Conservation (phyloP, 53 echinoderm and acorn worm genomes). For the Arbacia lixula region DNA sequence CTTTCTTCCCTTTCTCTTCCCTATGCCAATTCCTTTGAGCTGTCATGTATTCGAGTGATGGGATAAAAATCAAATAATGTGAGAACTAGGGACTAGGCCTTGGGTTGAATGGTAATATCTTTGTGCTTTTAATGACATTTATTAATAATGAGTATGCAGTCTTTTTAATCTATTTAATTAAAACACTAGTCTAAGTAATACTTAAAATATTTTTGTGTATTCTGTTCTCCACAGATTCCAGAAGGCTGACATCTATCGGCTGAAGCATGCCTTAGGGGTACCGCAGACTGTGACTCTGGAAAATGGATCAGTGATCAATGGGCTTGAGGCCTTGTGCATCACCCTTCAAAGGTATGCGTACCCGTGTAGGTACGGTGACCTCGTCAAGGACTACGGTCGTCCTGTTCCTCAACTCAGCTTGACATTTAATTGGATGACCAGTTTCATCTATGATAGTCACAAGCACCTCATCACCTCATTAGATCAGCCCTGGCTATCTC, state of each 20-base stretch:
- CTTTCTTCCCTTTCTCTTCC: no score
- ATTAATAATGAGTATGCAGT: no score
- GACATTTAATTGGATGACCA: constrained; percentile 49
- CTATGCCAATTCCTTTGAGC: no score
- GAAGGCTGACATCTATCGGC: constrained; percentile 48
- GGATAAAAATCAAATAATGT: background rate
- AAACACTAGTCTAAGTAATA: no score
- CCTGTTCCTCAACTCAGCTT: constrained; percentile 39
- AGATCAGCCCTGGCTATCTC: constrained; percentile 48
- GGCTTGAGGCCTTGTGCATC: constrained; percentile 50
- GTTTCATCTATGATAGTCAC: constrained; percentile 35
- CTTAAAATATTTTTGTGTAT: background rate
- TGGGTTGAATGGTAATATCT: no score
- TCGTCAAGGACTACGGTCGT: constrained; percentile 41
- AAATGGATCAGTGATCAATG: constrained; percentile 4
- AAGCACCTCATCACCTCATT: constrained; percentile 13
- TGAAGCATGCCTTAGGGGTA: constrained; percentile 13
- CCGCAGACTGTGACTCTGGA: constrained; percentile 14
- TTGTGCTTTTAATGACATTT: no score
- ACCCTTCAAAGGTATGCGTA: constrained; percentile 46
- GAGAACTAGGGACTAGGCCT: no score
- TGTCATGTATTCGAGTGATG: no score
- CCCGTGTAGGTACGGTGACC: constrained; percentile 52
- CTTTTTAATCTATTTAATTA: no score
- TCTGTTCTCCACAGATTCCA: constrained; percentile 45